Evolutionary conservation across 2,113 vertebrate species (phyloP).

Genomic region (Laticauda laticaudata): DNA sequence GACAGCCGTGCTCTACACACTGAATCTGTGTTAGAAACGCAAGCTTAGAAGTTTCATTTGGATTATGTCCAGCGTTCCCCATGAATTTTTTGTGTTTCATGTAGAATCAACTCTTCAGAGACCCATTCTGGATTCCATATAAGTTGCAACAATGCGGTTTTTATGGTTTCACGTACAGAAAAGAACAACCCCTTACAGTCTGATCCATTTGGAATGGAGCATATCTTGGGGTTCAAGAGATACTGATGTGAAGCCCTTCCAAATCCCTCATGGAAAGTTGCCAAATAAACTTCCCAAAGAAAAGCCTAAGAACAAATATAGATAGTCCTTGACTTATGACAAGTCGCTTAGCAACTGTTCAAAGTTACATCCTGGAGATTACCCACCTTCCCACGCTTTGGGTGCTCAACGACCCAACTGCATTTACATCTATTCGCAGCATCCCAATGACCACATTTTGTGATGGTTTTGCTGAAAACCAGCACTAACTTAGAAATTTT

Average conservation of each 20-base stretch:
- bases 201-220: not conserved
- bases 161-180: not conserved
- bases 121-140: not conserved
- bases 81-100: not conserved
- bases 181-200: not conserved
- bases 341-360: too few species aligned
- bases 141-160: not conserved
- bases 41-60: not conserved
- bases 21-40: too few species aligned
- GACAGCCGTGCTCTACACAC: too few species aligned
- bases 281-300: not conserved
- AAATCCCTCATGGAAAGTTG: not conserved
- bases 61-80: not conserved
- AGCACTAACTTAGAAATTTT: too few species aligned
- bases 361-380: too few species aligned
- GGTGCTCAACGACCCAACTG: too few species aligned
- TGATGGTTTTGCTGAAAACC: too few species aligned
- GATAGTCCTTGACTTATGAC: too few species aligned
- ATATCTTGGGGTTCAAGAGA: not conserved
- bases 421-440: too few species aligned
- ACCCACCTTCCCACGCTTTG: too few species aligned
- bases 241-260: not conserved
- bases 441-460: too few species aligned
- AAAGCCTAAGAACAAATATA: not conserved
- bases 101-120: not conserved